phyloP scores from a whole-genome alignment of 2,797 vertebrate species.

The Gambelia wislizenii region DNA sequence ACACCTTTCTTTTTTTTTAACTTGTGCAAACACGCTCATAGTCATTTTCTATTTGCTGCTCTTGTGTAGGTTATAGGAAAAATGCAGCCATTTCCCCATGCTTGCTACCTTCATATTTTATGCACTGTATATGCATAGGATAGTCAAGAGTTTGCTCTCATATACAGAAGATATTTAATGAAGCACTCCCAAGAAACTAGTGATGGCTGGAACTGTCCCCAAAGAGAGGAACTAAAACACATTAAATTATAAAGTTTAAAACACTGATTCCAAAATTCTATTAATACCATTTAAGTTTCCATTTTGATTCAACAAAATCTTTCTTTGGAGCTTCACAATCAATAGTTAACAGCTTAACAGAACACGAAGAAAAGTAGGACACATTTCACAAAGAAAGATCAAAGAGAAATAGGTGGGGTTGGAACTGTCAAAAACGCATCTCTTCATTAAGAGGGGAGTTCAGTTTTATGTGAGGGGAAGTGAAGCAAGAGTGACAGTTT shows the following conservation, averaged over 20 bases:
- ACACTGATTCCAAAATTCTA: not conserved
- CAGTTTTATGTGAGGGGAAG: not conserved
- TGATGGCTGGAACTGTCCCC: not conserved
- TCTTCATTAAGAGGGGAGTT: slow-evolving; percentile 24
- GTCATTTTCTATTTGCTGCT: not conserved
- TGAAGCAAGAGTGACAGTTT: not conserved
- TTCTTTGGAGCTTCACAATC: not conserved
- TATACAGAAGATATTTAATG: not conserved
- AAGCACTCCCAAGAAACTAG: not conserved
- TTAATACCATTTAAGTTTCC: slow-evolving; percentile 1
- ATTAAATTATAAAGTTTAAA: not conserved
- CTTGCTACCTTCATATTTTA: not conserved
- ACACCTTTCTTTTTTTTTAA: not conserved
- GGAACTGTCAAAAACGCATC: slow-evolving; percentile 3
- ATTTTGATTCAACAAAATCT: not conserved
- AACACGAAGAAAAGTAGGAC: slow-evolving; percentile 4
- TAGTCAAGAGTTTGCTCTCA: not conserved
- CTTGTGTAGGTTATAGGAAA: not conserved
- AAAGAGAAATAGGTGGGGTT: slow-evolving; percentile 7
- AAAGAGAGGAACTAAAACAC: not conserved
- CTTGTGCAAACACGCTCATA: not conserved
- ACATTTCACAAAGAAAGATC: slow-evolving; percentile 10
- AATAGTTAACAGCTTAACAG: not conserved
- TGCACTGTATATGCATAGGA: not conserved
- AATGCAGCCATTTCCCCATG: not conserved